phyloP scores from a whole-genome alignment of 2,113 vertebrate genomes.

The Henicopernis longicauda region DNA sequence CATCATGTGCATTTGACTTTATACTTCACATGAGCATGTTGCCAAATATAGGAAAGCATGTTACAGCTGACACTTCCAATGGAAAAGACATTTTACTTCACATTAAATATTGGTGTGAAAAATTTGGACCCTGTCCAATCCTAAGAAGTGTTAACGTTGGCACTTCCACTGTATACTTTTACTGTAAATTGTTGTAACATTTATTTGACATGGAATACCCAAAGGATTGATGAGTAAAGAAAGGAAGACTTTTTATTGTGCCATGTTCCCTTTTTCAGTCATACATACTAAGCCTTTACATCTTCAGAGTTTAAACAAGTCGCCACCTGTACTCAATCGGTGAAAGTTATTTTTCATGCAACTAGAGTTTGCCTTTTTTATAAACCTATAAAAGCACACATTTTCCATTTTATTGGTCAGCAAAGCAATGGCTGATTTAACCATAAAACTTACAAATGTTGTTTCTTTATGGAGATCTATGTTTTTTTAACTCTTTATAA shows the following conservation, averaged over 20 bases:
- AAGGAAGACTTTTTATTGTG: constrained; percentile 83
- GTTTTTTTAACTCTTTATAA: constrained; percentile 67
- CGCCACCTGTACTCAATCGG: constrained; percentile 83
- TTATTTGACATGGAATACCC: constrained; percentile 91
- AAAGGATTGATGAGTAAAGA: constrained; percentile 85
- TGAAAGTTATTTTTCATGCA: constrained; percentile 82
- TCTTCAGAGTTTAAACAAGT: constrained; percentile 83
- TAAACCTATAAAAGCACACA: constrained; percentile 82
- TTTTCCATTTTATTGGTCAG: constrained; percentile 84
- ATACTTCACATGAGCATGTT: constrained; percentile 75
- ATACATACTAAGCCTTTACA: constrained; percentile 83
- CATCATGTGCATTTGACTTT: constrained; percentile 76
- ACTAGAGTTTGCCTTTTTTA: constrained; percentile 78
- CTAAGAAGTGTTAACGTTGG: constrained; percentile 92
- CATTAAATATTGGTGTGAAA: constrained; percentile 88
- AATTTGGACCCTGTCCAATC: constrained; percentile 82
- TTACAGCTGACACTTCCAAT: constrained; percentile 84
- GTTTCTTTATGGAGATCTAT: constrained; percentile 71
- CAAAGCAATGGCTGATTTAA: constrained; percentile 74
- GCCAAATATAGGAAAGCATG: constrained; percentile 91
- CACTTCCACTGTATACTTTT: constrained; percentile 90
- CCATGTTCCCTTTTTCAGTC: constrained; percentile 91
- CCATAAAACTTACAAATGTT: constrained; percentile 73
- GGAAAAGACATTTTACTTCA: constrained; percentile 85
- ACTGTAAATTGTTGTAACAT: constrained; percentile 91